Evolutionary conservation across 1,140 invertebrate genomes (phyloP).

Genomic region (Drosophila burlai): DNA sequence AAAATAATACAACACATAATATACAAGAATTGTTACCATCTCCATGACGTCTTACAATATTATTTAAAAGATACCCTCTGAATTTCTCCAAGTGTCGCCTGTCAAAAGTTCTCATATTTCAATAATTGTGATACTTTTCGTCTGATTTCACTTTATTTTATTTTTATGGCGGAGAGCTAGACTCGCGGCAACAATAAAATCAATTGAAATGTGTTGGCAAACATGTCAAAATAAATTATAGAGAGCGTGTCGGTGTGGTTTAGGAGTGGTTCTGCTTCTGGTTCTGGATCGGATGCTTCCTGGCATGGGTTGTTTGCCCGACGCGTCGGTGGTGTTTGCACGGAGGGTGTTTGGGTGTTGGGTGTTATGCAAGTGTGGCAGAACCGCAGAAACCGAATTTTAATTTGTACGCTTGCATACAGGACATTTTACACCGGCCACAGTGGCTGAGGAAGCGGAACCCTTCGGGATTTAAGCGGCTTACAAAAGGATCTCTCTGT

Average conservation of each 20-base stretch:
- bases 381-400: constrained; percentile 84
- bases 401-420: constrained; percentile 81
- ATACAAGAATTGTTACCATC: background rate
- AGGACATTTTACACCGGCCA: constrained; percentile 60
- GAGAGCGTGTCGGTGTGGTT: constrained; percentile 62
- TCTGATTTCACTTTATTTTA: constrained; percentile 69
- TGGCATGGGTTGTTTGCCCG: constrained; percentile 56
- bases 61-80: background rate
- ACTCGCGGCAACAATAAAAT: constrained; percentile 76
- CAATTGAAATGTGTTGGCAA: constrained; percentile 85
- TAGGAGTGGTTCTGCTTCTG: constrained; percentile 10
- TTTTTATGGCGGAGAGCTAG: constrained; percentile 31
- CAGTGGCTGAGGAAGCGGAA: constrained; percentile 27
- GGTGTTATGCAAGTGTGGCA: constrained; percentile 78
- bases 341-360: constrained; percentile 9
- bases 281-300: constrained; percentile 8
- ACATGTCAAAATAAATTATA: constrained; percentile 85
- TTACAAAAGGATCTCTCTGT: constrained; percentile 64
- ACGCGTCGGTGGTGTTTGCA: constrained; percentile 46
- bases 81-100: constrained; percentile 6
- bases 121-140: constrained; percentile 82
- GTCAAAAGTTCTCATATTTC: constrained; percentile 74
- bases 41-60: background rate
- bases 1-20: background rate
- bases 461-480: constrained; percentile 72